Base-by-base conservation (phyloP, 1,140 invertebrate genomes). In the Diuraphis noxia region DNA sequence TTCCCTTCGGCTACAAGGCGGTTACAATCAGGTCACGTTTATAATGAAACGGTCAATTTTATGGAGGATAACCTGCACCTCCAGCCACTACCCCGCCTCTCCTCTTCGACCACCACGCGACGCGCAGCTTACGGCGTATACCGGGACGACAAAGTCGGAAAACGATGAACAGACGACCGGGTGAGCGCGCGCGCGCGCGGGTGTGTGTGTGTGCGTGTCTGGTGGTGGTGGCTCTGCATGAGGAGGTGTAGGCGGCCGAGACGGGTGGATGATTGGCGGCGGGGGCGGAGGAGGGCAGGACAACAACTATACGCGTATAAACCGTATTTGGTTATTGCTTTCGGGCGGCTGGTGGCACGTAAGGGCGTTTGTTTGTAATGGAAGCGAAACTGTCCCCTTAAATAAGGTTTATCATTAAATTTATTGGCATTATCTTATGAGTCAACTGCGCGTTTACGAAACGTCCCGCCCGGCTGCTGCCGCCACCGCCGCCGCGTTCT, bases 381-480 rank as follows among this genome's bases (percentile, higher is more conserved):
- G 89, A 91, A 91, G 89, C 89, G 89, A 82, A 91, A 91, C 89
- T 91, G 89, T 91, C 89, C 89, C 89, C 89, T 91, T 91, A 91
- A 91, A 91, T 91, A 91, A 91, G 89, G 89, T 91, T 91, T 91
- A 91, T 91, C 89, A 91, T 91, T 91, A 91, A 91, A 91, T 91
- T 91, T 91, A 91, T 91, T 91, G 89, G 89, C 89, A 91, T 91
- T 91, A 91, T 91, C 89, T 91, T 91, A 91, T 91, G 89, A 91
- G 89, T 91, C 89, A 91, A 91, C 89, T 82, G 89, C 77, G 89
- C 89, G 89, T 82, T 90, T 90, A 82, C 89, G 89, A 91, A 91
- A 91, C 89, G 89, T 91, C 89, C 89, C 89, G 34, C 88, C 88
- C 88, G 88, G 88, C 72, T 79, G 56, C 88, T 89, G n/a, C 88